Percentiles rank a stretch among this genome's conserved stretches.
phyloP scores from a whole-genome alignment of 2,888 invertebrate species.

The Cheilosia variabilis region DNA sequence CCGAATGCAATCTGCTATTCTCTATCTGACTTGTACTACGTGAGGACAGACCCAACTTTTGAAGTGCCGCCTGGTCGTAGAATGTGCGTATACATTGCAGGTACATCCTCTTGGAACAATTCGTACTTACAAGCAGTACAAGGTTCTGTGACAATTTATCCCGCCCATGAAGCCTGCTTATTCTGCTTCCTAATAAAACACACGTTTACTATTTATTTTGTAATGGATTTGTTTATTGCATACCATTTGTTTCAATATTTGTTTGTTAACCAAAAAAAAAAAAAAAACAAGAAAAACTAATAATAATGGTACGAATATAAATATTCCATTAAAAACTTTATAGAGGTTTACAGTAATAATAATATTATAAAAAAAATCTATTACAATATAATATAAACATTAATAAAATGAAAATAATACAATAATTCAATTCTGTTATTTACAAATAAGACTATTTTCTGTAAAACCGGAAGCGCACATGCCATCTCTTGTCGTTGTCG shows the following conservation, averaged over 20 bases:
- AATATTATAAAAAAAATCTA: constrained; percentile 3
- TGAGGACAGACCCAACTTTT: no score
- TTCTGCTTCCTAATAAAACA: neutral
- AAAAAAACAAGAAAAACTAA: constrained; percentile 13
- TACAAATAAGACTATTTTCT: constrained; percentile 58
- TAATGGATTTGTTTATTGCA: constrained; percentile 54
- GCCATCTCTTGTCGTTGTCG: constrained; percentile 16
- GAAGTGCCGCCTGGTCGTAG: no score
- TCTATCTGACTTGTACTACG: no score
- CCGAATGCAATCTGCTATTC: no score
- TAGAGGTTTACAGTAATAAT: constrained; percentile 26
- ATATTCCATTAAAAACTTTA: constrained; percentile 48
- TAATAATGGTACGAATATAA: constrained; percentile 46
- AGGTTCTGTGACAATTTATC: neutral
- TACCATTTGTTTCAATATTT: constrained; percentile 47
- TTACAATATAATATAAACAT: constrained; percentile 46
- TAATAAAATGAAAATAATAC: constrained; percentile 38
- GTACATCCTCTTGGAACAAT: no score
- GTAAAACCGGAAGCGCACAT: constrained; percentile 33
- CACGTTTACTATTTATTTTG: neutral
- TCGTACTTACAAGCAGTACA: neutral
- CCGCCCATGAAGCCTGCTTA: neutral
- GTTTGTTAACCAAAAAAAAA: constrained; percentile 18
- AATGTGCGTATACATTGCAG: no score
- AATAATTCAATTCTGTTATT: constrained; percentile 43